These are phyloP conservation scores for Perognathus longimembris DNA, from an alignment of 2,113 vertebrate genomes.

Conservation along the genomic window DNA sequence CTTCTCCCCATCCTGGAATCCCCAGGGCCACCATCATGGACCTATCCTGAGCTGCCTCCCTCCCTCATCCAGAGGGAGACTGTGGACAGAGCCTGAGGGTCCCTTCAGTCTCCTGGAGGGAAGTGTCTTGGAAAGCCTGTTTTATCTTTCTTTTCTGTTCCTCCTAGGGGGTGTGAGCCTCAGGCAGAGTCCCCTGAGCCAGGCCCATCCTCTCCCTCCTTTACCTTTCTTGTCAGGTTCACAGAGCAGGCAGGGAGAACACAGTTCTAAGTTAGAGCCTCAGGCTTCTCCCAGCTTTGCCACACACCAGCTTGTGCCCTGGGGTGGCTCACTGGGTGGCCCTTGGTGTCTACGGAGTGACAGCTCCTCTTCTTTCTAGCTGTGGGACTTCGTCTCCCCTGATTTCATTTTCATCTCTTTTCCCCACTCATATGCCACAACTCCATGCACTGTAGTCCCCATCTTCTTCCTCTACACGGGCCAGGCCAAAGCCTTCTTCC, in stretches of 20 bases:
- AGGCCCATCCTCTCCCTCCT: too few species aligned
- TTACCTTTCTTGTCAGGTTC: not conserved
- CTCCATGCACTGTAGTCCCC: not conserved
- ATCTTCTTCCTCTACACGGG: not conserved
- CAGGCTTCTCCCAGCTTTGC: not conserved
- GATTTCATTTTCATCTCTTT: not conserved
- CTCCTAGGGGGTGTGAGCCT: not conserved
- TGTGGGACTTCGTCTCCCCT: not conserved
- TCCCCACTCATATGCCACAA: not conserved
- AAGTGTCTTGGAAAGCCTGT: not conserved
- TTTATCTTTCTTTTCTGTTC: not conserved
- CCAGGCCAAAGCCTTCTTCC: not conserved
- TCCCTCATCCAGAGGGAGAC: not conserved
- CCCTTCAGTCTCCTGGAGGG: not conserved
- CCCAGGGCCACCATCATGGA: not conserved
- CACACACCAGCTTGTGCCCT: not conserved
- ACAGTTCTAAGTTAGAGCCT: not conserved
- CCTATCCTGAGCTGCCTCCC: accelerated
- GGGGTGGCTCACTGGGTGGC: not conserved
- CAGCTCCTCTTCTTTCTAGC: not conserved
- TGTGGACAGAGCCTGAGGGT: not conserved
- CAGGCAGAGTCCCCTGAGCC: not conserved
- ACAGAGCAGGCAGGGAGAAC: not conserved
- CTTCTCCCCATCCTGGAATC: not conserved
- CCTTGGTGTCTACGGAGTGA: not conserved